Conservation (phyloP, 1,140 invertebrate species). For the Lepidostoma basale region DNA sequence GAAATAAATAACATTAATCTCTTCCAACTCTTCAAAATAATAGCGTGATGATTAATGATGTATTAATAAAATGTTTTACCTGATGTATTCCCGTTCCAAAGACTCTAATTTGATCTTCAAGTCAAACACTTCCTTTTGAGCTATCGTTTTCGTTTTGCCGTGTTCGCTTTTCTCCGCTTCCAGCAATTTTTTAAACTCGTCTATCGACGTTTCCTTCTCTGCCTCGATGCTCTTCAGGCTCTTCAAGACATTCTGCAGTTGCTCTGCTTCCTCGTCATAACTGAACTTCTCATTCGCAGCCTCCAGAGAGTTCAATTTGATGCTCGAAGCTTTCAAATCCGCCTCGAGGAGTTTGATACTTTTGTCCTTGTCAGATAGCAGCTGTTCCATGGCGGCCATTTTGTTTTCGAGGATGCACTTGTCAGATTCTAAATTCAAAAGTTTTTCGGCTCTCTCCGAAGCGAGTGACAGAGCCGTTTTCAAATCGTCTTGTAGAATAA, state of each 20-base stretch:
- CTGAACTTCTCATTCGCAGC: constrained; percentile 48
- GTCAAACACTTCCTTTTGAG: constrained; percentile 48
- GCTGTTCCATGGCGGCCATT: constrained; percentile 48
- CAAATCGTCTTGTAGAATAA: constrained; percentile 42
- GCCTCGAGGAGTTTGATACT: constrained; percentile 47
- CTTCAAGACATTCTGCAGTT: constrained; percentile 48
- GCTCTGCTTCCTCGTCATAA: constrained; percentile 21
- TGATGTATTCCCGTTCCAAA: constrained; percentile 51
- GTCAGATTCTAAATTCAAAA: constrained; percentile 48
- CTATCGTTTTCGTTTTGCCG: constrained; percentile 45
- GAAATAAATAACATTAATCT: too few species aligned
- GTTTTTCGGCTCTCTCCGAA: constrained; percentile 47
- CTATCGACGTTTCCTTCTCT: constrained; percentile 52
- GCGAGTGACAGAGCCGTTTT: constrained; percentile 44
- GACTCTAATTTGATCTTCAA: constrained; percentile 51
- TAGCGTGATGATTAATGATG: too few species aligned
- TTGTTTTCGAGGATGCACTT: constrained; percentile 46
- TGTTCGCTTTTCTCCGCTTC: constrained; percentile 54
- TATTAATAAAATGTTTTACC: constrained; percentile 49
- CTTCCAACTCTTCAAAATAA: too few species aligned
- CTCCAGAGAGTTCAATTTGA: not conserved
- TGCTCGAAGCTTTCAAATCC: constrained; percentile 44
- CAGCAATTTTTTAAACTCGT: constrained; percentile 55
- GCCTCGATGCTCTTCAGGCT: constrained; percentile 53
- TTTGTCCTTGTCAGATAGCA: constrained; percentile 49